Conservation (phyloP, 2,797 vertebrate genomes). For the Enteromius mattozi region DNA sequence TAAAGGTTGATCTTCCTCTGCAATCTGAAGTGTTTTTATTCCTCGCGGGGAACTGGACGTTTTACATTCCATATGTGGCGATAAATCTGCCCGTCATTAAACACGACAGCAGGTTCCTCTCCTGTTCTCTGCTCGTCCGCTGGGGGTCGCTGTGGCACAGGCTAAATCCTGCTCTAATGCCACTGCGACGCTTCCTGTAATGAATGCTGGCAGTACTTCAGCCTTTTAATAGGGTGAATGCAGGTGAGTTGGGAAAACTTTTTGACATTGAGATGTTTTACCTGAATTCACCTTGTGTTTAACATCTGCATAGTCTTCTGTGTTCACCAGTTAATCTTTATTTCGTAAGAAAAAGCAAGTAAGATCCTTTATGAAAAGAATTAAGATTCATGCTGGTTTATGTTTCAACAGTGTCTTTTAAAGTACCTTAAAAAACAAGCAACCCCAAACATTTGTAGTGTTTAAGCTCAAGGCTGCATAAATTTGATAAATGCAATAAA, state of each 20-base stretch:
- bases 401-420: too few species aligned
- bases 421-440: too few species aligned
- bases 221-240: neutral
- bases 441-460: too few species aligned
- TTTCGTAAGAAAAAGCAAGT: neutral
- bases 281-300: neutral
- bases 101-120: neutral
- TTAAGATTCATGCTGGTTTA: neutral
- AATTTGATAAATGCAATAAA: too few species aligned
- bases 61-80: conserved; percentile 45
- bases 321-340: neutral
- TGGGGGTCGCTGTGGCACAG: conserved; percentile 36
- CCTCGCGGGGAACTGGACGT: neutral
- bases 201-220: neutral
- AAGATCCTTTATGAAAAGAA: neutral
- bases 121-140: conserved; percentile 17
- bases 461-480: too few species aligned
- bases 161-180: neutral
- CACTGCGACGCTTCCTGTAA: neutral
- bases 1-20: conserved; percentile 97
- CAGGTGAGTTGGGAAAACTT: neutral
- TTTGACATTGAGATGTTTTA: conserved; percentile 8
- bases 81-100: conserved; percentile 16
- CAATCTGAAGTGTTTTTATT: conserved; percentile 62
- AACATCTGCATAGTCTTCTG: neutral